Evolutionary conservation across 2,888 invertebrate species (phyloP).

Genomic region (Pandemis cinnamomeana): DNA sequence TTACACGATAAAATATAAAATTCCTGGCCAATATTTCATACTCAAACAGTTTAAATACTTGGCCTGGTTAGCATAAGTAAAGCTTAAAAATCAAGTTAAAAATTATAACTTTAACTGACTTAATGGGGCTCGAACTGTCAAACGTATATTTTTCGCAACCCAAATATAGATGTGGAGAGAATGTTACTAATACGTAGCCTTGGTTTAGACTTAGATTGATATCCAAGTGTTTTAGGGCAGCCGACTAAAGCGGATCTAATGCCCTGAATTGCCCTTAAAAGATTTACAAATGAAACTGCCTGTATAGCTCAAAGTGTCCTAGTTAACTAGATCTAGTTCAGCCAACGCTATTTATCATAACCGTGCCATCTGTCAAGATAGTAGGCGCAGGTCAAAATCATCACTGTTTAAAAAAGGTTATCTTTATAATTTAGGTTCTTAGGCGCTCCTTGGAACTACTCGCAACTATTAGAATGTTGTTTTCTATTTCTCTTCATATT

Average conservation of each 20-base stretch:
- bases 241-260: constrained; percentile 72
- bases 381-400: constrained; percentile 62
- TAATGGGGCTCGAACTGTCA: constrained; percentile 7
- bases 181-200: constrained; percentile 33
- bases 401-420: constrained; percentile 54
- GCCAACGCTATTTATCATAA: constrained; percentile 59
- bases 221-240: constrained; percentile 59
- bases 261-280: constrained; percentile 73
- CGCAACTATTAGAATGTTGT: too few species aligned
- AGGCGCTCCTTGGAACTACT: constrained; percentile 21
- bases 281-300: constrained; percentile 64
- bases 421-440: constrained; percentile 47
- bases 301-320: constrained; percentile 50
- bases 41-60: constrained; percentile 25
- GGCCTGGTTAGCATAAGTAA: constrained; percentile 31
- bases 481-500: too few species aligned
- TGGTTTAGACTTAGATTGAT: constrained; percentile 54
- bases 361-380: constrained; percentile 64
- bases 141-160: constrained; percentile 31
- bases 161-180: constrained; percentile 37
- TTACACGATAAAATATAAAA: constrained; percentile 51
- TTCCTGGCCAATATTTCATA: constrained; percentile 23
- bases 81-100: constrained; percentile 24
- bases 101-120: constrained; percentile 25
- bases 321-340: constrained; percentile 56